Conservation (phyloP, 2,888 invertebrate genomes). For the Alloplasta piceator region DNA sequence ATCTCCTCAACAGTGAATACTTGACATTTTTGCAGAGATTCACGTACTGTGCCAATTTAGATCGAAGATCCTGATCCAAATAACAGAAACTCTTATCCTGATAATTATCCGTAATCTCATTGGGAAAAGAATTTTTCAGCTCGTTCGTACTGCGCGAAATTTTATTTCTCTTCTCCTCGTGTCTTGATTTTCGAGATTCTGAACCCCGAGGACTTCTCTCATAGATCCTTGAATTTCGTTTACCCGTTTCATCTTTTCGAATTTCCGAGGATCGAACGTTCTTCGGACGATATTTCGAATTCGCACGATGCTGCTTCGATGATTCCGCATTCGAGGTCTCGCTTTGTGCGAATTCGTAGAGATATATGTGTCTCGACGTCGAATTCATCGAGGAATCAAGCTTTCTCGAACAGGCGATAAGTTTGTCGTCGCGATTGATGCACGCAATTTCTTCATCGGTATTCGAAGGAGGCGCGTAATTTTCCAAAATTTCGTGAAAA, state of each 20-base stretch:
- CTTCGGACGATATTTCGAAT: not conserved
- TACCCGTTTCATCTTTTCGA: not conserved
- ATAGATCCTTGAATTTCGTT: not conserved
- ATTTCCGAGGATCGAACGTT: constrained; percentile 6
- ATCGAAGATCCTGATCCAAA: constrained; percentile 69
- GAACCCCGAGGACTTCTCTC: constrained; percentile 2
- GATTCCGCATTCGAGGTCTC: constrained; percentile 37
- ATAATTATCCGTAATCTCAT: not conserved
- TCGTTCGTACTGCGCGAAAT: not conserved
- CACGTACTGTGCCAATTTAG: constrained; percentile 72
- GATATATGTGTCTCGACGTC: constrained; percentile 57
- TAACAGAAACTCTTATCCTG: constrained; percentile 24
- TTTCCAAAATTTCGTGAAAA: constrained; percentile 13
- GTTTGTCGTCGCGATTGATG: constrained; percentile 1
- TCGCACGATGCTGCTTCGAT: not conserved
- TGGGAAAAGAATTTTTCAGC: not conserved
- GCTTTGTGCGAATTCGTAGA: constrained; percentile 29
- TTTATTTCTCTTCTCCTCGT: not conserved
- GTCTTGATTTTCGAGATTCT: not conserved
- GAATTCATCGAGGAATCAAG: constrained; percentile 55
- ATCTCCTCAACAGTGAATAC: constrained; percentile 67
- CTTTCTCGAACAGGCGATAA: constrained; percentile 31
- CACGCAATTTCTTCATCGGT: not conserved
- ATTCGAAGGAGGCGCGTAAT: not conserved
- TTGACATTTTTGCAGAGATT: constrained; percentile 72